Evolutionary conservation across 2,888 invertebrate genomes (phyloP), one percentile per base, ranked within the genome.

Genomic region (Pseudococcus viburni): DNA sequence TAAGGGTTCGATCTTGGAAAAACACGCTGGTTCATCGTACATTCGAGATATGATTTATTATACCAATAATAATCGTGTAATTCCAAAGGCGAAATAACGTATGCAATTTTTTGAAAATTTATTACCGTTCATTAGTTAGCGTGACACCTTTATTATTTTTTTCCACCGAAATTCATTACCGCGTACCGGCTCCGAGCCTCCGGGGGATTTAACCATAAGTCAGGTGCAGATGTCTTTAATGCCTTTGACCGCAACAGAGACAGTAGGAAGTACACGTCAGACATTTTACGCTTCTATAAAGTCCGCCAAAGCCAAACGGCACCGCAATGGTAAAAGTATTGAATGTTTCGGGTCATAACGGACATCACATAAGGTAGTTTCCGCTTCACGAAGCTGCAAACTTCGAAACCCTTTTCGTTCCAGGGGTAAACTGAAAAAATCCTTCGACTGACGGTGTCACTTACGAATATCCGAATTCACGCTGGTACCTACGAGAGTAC

Each of bases 81-180:
- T n/a, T 83, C 46, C 19, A 46, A 46, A 83, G 80, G 80, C 80
- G 19, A 83, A 83, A 11, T 80, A 80, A 83, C 46, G 80, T 83
- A 83, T 46, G 80, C 80, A 83, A 83, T 83, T 83, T 83, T 83
- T 83, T 46, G 42, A 17, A 83, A 83, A 83, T 83, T 83, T 83
- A 83, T 83, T n/a, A 46, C 80, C 80, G n/a, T 83, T 83, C 80
- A 83, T 83, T 83, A 83, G 80, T 83, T 83, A 83, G 80, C 80
- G 80, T 83, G 80, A 83, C 80, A 83, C 80, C 80, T 83, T 83
- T 83, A 46, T 83, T 83, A 83, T 83, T 83, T 64, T 64, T 83
- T 83, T 83, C 11, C n/a, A 83, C 80, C 80, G 80, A 83, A 83
- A 83, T 83, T 46, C 80, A 83, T 83, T 83, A 83, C 15, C n/a